Evolutionary conservation across 2,113 vertebrate species (phyloP).

Genomic region (Cyphomyrus discorhynchus): DNA sequence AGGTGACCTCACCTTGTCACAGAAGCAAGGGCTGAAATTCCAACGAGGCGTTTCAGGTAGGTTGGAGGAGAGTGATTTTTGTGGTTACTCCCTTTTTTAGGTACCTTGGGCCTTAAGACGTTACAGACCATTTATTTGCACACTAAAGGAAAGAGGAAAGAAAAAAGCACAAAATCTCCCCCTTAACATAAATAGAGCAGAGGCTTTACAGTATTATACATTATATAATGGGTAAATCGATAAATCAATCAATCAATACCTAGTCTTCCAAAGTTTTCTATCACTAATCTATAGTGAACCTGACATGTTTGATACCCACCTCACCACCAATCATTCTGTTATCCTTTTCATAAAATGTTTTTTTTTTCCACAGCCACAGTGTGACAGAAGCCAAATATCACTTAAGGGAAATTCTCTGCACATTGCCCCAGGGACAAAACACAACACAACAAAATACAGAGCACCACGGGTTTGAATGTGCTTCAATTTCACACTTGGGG

Average conservation of each 20-base stretch:
- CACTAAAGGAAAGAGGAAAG: too few relatives aligned
- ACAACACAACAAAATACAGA: neutral
- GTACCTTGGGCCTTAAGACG: neutral
- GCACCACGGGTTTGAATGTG: neutral
- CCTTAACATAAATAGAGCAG: neutral
- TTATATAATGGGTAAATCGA: neutral
- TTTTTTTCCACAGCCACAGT: neutral
- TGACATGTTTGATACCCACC: neutral
- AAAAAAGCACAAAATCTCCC: too few relatives aligned
- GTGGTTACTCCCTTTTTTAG: neutral
- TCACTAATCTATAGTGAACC: neutral
- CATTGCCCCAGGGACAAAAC: neutral
- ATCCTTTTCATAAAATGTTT: neutral
- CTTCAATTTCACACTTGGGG: conserved; percentile 24
- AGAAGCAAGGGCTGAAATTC: neutral
- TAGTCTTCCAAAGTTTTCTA: neutral
- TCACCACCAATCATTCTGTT: neutral
- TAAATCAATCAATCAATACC: neutral
- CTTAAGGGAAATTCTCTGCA: neutral
- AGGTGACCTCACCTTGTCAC: neutral
- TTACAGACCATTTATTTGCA: neutral
- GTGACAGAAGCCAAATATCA: neutral
- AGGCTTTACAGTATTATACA: neutral
- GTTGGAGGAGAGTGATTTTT: neutral
- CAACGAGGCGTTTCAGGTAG: neutral